A percentile compares a stretch with the other conserved stretches of the same genome.
Conservation (phyloP, 1,140 invertebrate genomes). For the Laupala kohalensis region DNA sequence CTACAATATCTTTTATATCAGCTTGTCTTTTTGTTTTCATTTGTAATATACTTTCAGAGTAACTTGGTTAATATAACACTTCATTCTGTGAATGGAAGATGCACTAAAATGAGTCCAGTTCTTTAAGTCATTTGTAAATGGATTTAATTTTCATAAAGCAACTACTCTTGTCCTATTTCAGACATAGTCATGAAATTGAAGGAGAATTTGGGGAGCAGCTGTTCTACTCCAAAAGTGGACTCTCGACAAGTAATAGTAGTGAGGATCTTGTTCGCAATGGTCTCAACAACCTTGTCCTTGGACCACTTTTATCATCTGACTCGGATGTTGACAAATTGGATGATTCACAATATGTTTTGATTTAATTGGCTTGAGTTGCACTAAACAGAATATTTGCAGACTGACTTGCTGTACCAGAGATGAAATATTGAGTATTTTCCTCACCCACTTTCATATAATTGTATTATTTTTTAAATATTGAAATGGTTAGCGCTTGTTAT, state of each 20-base stretch:
- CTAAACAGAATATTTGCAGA: neutral
- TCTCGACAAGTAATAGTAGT: slow-evolving; percentile 11
- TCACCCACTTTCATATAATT: neutral
- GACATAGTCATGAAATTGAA: slow-evolving; percentile 36
- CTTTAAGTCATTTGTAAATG: too few relatives aligned
- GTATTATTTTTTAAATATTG: neutral
- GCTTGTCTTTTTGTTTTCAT: too few relatives aligned
- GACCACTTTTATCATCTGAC: slow-evolving; percentile 5
- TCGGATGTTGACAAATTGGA: neutral
- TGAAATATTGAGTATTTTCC: neutral
- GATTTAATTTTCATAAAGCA: too few relatives aligned
- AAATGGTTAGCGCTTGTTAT: neutral
- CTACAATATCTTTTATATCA: too few relatives aligned
- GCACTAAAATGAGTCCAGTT: too few relatives aligned
- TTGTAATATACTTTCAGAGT: too few relatives aligned
- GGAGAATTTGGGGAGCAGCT: slow-evolving; percentile 15
- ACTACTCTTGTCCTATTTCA: slow-evolving; percentile 27
- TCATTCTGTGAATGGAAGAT: too few relatives aligned
- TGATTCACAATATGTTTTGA: slow-evolving; percentile 1
- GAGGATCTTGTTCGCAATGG: slow-evolving; percentile 19
- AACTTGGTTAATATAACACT: too few relatives aligned
- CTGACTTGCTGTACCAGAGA: neutral
- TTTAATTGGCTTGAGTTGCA: neutral
- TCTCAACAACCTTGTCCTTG: slow-evolving; percentile 18
- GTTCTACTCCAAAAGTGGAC: neutral